phyloP scores from a whole-genome alignment of 1,140 invertebrate genomes.

The Mizuhopecten yessoensis region DNA sequence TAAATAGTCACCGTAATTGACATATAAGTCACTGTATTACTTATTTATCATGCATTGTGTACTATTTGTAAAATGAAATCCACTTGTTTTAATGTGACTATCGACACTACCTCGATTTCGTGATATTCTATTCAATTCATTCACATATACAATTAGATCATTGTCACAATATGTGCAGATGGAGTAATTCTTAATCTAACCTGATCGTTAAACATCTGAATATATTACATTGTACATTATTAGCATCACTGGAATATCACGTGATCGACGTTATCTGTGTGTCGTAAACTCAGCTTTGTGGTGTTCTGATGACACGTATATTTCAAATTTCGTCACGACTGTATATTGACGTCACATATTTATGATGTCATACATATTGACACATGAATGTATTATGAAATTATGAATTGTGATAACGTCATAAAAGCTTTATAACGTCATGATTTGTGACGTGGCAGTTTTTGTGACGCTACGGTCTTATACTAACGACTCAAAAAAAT shows the following conservation, averaged over 20 bases:
- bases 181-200: too few species aligned
- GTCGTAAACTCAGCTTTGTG: constrained; percentile 12
- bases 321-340: neutral
- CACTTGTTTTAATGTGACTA: neutral
- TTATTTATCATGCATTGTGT: neutral
- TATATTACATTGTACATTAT: neutral
- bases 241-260: neutral
- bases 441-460: neutral
- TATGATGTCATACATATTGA: too few species aligned
- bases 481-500: too few species aligned
- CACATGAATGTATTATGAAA: too few species aligned
- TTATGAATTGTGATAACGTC: neutral
- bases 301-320: neutral
- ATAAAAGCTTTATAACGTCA: neutral
- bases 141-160: neutral
- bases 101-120: constrained; percentile 13
- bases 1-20: neutral
- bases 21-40: neutral
- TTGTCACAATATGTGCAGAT: neutral
- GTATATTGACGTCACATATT: too few species aligned
- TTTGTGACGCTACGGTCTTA: neutral
- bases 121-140: neutral
- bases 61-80: neutral
- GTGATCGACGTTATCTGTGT: neutral
- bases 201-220: neutral